Evolutionary conservation across 1,140 invertebrate species (phyloP).

Genomic region (Oryzaephilus surinamensis): DNA sequence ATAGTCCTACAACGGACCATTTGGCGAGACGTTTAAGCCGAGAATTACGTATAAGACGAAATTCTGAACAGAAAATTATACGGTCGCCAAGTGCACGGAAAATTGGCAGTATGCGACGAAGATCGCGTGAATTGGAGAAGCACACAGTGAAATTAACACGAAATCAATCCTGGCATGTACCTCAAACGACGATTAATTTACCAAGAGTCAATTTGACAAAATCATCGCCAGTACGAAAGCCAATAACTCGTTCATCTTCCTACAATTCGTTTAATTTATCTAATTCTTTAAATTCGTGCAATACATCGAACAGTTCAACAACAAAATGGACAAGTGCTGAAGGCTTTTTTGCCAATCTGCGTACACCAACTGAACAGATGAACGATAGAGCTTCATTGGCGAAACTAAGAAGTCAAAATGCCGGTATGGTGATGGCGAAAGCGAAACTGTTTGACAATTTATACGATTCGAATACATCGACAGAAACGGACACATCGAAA

Average conservation of each 20-base stretch:
- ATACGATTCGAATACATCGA: conserved; percentile 22
- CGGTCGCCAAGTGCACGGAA: conserved; percentile 68
- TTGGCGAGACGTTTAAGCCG: conserved; percentile 56
- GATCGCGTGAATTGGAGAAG: conserved; percentile 46
- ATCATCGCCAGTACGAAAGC: not conserved
- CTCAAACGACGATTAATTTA: conserved; percentile 1
- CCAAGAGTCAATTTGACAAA: conserved; percentile 9
- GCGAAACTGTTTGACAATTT: conserved; percentile 51
- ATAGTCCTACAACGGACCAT: conserved; percentile 54
- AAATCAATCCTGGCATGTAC: conserved; percentile 31
- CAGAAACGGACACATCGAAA: conserved; percentile 4
- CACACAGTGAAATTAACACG: conserved; percentile 17
- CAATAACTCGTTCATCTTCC: conserved; percentile 2
- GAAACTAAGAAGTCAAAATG: conserved; percentile 50
- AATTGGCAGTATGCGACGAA: conserved; percentile 59
- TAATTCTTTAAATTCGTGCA: conserved; percentile 1
- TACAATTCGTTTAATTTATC: not conserved
- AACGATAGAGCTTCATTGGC: conserved; percentile 46
- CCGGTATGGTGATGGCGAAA: conserved; percentile 57
- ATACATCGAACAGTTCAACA: conserved; percentile 9
- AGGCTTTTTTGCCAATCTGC: conserved; percentile 16
- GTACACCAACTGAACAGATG: not conserved
- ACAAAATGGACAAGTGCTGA: conserved; percentile 27
- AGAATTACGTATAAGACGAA: conserved; percentile 60
- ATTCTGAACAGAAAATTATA: conserved; percentile 57